Base-by-base conservation (phyloP, 1,140 invertebrate genomes). In the Drosophila rhopaloa region DNA sequence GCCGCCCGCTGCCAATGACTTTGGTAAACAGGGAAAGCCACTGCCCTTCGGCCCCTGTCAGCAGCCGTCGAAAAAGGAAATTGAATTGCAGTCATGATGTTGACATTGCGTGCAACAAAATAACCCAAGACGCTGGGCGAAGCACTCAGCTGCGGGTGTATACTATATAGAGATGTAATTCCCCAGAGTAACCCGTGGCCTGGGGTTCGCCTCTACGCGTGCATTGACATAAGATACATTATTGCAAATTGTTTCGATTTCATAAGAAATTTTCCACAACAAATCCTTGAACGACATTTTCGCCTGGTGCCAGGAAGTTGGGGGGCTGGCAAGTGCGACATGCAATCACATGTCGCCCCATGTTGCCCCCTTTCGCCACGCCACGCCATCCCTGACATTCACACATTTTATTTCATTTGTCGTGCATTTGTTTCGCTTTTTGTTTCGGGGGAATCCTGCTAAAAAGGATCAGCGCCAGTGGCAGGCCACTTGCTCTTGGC, bases 241-340 rank as follows among this genome's bases (percentile, higher is more conserved):
- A 89, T 88, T 88, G 84, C 80, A 89, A 88, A 88, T 88, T 88
- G 84, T 88, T 88, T 88, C 84, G 65, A 84, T 89, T 88, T 84
- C 77, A 89, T 88, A 88, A 89, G 68, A 84, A 83, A 75, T 78
- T 83, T 77, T 75, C 58, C 57, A 57, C 60, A 67, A 80, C 66
- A 70, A 78, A 75, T 81, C 68, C 78, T 79, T 67, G 81, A 51
- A 59, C 61, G 46, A 60, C 58, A 61, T 71, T 61, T 80, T 80
- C 56, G 63, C 77, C 76, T 53, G 55, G 40, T 76, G 73, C 73
- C 72, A 65, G 38, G 54, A 32, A 62, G 47, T 58, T 32, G 65
- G 47, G 60, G 29, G 46, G 27, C 14, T 7, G 1, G n/a, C 24
- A 32, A 29, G 11, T 70, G 63, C 80, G 55, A 81, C 79, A 86